phyloP scores from a whole-genome alignment of 2,888 invertebrate species.

The Rhorus exstirpatorius region DNA sequence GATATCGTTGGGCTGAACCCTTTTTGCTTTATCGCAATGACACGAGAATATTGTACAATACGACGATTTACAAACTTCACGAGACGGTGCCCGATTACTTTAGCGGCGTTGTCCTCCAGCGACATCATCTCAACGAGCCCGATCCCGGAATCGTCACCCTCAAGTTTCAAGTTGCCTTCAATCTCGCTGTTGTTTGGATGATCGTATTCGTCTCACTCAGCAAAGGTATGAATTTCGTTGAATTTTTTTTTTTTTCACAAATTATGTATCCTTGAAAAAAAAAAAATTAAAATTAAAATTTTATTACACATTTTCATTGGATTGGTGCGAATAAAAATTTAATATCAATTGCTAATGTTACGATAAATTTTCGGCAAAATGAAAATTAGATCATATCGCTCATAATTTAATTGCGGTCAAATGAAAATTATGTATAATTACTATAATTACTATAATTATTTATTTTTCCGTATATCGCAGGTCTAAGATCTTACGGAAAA shows the following conservation, averaged over 20 bases:
- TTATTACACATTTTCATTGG: too few species aligned
- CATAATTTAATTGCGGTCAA: neutral
- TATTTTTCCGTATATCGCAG: slow-evolving; percentile 79
- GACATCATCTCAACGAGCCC: slow-evolving; percentile 86
- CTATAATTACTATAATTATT: neutral
- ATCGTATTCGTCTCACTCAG: slow-evolving; percentile 95
- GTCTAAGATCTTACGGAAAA: slow-evolving; percentile 94
- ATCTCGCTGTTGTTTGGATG: slow-evolving; percentile 96
- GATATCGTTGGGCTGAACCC: slow-evolving; percentile 93
- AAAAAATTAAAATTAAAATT: too few species aligned
- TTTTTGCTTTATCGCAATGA: slow-evolving; percentile 90
- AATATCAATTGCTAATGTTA: too few species aligned
- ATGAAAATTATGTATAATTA: neutral
- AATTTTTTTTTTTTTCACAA: too few species aligned
- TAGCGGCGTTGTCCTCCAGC: slow-evolving; percentile 93
- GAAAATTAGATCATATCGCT: neutral
- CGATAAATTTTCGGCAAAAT: too few species aligned
- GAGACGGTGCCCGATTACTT: slow-evolving; percentile 95
- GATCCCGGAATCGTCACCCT: slow-evolving; percentile 88
- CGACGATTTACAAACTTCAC: slow-evolving; percentile 88
- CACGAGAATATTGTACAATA: slow-evolving; percentile 81
- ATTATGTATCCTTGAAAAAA: too few species aligned
- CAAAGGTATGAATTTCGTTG: slow-evolving; percentile 89
- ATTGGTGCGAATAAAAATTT: too few species aligned
- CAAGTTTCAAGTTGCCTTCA: slow-evolving; percentile 96